phyloP scores from a whole-genome alignment of 2,888 invertebrate genomes.

The Fragum sueziense region DNA sequence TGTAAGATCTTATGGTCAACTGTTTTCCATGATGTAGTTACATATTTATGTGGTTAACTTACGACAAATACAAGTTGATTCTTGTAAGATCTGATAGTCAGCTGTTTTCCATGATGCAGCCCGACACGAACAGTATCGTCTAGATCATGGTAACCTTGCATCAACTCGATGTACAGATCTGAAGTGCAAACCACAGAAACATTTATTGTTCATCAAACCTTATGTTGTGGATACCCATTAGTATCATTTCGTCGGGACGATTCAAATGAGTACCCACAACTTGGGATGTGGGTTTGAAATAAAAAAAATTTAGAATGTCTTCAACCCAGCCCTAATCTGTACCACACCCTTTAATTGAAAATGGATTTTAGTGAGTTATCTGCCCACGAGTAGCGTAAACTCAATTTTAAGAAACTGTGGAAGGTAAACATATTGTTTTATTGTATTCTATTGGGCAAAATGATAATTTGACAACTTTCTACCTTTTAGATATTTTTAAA shows the following conservation, averaged over 20 bases:
- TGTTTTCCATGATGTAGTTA: too few relatives aligned
- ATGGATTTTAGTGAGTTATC: background rate
- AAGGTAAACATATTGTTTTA: too few relatives aligned
- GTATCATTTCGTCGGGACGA: too few relatives aligned
- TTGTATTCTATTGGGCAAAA: too few relatives aligned
- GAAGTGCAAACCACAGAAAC: background rate
- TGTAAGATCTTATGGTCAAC: too few relatives aligned
- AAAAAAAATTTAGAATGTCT: background rate
- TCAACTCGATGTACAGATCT: conserved; percentile 57
- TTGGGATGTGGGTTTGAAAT: background rate
- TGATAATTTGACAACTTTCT: too few relatives aligned
- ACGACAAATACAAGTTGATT: conserved; percentile 15
- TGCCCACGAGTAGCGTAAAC: background rate
- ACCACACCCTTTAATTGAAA: background rate
- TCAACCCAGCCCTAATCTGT: background rate
- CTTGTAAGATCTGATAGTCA: conserved; percentile 7
- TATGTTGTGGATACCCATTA: too few relatives aligned
- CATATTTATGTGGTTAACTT: too few relatives aligned
- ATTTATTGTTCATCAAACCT: too few relatives aligned
- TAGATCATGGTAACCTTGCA: conserved; percentile 61
- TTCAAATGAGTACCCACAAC: too few relatives aligned
- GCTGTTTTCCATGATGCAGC: background rate
- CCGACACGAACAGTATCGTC: conserved; percentile 29
- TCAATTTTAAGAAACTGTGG: background rate
- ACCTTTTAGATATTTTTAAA: too few relatives aligned